These are phyloP conservation scores for Pygocentrus nattereri DNA, from an alignment of 2,797 vertebrate species.

Conservation along the genomic window DNA sequence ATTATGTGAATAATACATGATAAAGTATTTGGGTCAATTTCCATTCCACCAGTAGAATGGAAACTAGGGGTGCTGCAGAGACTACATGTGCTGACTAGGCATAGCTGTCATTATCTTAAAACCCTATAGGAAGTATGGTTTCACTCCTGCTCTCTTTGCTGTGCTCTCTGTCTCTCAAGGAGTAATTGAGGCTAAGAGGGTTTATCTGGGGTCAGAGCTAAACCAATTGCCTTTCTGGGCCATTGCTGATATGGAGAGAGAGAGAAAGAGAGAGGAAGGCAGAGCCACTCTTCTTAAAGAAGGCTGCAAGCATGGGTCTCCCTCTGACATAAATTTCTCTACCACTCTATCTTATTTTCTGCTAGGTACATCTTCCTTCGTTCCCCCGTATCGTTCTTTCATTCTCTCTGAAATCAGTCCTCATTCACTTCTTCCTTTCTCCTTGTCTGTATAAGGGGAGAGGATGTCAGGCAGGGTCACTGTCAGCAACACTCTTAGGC, in stretches of 20 bases:
- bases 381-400: conserved; percentile 36
- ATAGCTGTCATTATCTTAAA: not conserved
- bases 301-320: not conserved
- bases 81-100: not conserved
- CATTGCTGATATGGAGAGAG: conserved; percentile 33
- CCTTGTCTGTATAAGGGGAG: conserved; percentile 36
- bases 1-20: too few relatives aligned
- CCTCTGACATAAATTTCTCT: conserved; percentile 36
- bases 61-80: not conserved
- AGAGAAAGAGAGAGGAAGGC: conserved; percentile 6
- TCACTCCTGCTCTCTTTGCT: conserved; percentile 8
- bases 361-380: conserved; percentile 40
- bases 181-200: conserved; percentile 53
- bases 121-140: not conserved
- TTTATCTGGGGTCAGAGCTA: conserved; percentile 50
- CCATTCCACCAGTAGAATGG: too few relatives aligned
- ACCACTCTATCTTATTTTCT: conserved; percentile 10
- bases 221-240: conserved; percentile 49
- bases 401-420: conserved; percentile 21
- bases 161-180: conserved; percentile 37
- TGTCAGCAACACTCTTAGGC: conserved; percentile 9
- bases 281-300: not conserved
- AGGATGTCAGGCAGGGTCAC: not conserved
- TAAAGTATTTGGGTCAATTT: too few relatives aligned
- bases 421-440: conserved; percentile 27